Conservation (phyloP, 2,888 invertebrate species). For the Petrophora chlorosata region DNA sequence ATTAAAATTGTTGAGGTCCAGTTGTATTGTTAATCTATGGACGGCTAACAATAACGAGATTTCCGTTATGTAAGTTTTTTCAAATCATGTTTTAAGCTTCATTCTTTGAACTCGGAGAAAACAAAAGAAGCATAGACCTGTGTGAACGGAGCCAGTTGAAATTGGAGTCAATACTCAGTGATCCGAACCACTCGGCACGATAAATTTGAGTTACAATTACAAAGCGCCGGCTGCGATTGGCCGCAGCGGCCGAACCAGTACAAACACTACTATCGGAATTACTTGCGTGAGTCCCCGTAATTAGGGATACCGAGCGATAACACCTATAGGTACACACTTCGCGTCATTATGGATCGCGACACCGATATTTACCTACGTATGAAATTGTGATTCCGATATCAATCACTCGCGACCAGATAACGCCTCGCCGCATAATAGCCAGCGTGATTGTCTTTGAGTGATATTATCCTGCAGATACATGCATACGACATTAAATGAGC, state of each 20-base stretch:
- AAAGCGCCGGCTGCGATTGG: constrained; percentile 53
- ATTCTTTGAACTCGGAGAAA: not conserved
- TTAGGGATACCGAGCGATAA: constrained; percentile 70
- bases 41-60: constrained; percentile 4
- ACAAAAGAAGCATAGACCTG: constrained; percentile 1
- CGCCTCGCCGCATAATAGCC: constrained; percentile 25
- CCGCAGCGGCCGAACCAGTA: constrained; percentile 47
- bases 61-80: not conserved
- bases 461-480: constrained; percentile 40
- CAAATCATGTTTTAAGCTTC: not conserved
- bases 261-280: constrained; percentile 55
- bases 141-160: constrained; percentile 39
- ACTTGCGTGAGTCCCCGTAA: constrained; percentile 70
- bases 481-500: constrained; percentile 42
- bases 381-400: constrained; percentile 62
- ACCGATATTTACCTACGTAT: constrained; percentile 61
- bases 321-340: constrained; percentile 49
- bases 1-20: too few species aligned
- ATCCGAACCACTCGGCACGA: constrained; percentile 38
- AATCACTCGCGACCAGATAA: constrained; percentile 54
- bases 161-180: constrained; percentile 46
- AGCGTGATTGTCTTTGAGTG: constrained; percentile 52
- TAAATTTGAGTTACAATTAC: constrained; percentile 52
- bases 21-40: too few species aligned
- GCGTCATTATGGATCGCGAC: constrained; percentile 66